Base-by-base conservation (phyloP, 2,888 invertebrate genomes). In the Allophyes oxyacanthae region DNA sequence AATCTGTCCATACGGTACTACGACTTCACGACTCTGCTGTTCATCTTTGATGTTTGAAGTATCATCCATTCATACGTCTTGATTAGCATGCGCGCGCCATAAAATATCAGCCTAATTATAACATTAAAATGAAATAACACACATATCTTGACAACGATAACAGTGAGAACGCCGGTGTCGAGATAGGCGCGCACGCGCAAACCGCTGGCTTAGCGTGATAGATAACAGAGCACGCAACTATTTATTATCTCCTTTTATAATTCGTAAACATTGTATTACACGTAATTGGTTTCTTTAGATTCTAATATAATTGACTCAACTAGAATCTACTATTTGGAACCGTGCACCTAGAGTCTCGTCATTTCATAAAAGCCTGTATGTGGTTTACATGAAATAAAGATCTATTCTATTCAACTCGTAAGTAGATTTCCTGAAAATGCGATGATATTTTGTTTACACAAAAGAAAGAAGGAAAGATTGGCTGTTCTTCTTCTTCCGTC, bases 221-320 rank as follows among this genome's bases (percentile, higher is more conserved):
- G 83, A 84, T 84, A 81, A 77, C 72, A 69, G 42, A 72, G 65
- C 83, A 83, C 82, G 83, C 84, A 79, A 82, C 66, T 67, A 76
- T 72, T 63, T 72, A 68, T 79, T 74, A 79, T 79, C 78, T 74
- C 59, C 54, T 77, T 73, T 72, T 79, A 75, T 70, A 65, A 72
- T 69, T 74, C 60, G 56, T 65, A 59, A 59, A 65, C 59, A 72
- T 46, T 46, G 54, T 56, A 46, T 49, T 53, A 51, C 61, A 34
- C 38, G 36, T 58, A 59, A 62, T 53, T 58, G 46, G 36, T 59
- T 68, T 64, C 46, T 57, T 57, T 38, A 10, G n/a, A 45, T 61
- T 56, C 28, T 36, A 48, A 46, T 43, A 42, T 8, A 45, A 49
- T 26, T 43, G 14, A 25, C 26, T 41, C 14, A 20, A 20, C n/a